Evolutionary conservation across 2,113 vertebrate species (phyloP), one percentile per base, ranked within the genome.

Genomic region (Chlamydotis undulata): DNA sequence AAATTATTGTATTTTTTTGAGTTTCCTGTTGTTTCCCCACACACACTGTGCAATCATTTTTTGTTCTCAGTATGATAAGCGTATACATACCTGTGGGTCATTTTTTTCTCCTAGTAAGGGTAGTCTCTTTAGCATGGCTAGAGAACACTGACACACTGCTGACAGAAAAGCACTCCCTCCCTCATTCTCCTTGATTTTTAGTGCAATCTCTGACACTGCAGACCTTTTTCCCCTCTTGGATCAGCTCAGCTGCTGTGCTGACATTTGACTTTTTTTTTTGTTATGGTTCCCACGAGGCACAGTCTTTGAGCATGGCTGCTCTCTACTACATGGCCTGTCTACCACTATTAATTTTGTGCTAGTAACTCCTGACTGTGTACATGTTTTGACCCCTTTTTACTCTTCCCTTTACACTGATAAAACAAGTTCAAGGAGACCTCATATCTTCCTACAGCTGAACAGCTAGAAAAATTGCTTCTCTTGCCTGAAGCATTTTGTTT

Each of bases 31-130:
- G 16, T 8, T 11, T 9, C 6, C 8, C 8, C 3, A 12, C 25
- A 6, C 8, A 6, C 26, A 22, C 4, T 2, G 0, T 8, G 22
- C 35, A 88, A 4, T 25, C 18, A 19, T 6, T 69, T 15, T 16
- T 53, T 56, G 18, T 33, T 65, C 22, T 67, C 68, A 9, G 11
- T 39, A 17, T 31, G 9, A 70, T 31, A 69, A 52, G 23, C 14
- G 2, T 31, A 25, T 7, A 37, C 8, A 6, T 3, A 15, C 8
- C 7, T 28, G 10, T 63, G 45, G 33, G 7, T 90, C 23, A 4
- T n/a, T 83, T 60, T 65, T 80, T 57, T 19, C 19, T 88, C 35
- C 19, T 45, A 41, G 37, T 25, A 78, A 56, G 67, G 19, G 4
- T 19, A 23, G 2, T 41, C 10, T 53, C 9, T 78, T 0, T 5